Evolutionary conservation across 1,140 invertebrate species (phyloP).

Genomic region (Colletes latitarsis): DNA sequence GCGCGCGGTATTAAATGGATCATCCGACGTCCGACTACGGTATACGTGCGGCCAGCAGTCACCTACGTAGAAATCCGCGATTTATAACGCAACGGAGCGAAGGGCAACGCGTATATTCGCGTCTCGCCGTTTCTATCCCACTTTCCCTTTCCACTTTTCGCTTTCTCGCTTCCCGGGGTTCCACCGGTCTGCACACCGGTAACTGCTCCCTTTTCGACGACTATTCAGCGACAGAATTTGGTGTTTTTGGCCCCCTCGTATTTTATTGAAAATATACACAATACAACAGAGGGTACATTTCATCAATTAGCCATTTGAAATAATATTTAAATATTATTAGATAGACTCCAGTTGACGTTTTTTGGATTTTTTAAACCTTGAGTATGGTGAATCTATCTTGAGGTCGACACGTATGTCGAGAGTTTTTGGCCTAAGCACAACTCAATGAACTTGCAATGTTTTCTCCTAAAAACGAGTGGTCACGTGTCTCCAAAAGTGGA

Average conservation of each 20-base stretch:
- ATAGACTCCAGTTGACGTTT: too few relatives aligned
- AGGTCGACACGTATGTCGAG: too few relatives aligned
- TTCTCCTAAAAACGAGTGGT: too few relatives aligned
- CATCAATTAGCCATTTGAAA: too few relatives aligned
- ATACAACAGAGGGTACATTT: too few relatives aligned
- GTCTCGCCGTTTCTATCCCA: constrained; percentile 43
- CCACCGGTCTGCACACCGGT: constrained; percentile 8
- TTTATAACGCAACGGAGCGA: constrained; percentile 65
- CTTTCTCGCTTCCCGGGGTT: constrained; percentile 36
- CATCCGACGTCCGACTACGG: constrained; percentile 66
- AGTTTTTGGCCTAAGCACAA: too few relatives aligned
- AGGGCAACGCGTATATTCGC: constrained; percentile 59
- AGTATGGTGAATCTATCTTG: too few relatives aligned
- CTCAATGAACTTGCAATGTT: too few relatives aligned
- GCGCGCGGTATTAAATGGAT: constrained; percentile 68
- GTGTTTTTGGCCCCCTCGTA: neutral
- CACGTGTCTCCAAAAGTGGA: too few relatives aligned
- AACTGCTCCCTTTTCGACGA: neutral
- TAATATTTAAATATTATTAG: too few relatives aligned
- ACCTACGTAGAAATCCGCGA: constrained; percentile 67
- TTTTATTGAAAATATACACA: too few relatives aligned
- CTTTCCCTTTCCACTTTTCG: constrained; percentile 41
- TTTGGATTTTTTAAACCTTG: too few relatives aligned
- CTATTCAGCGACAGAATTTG: neutral
- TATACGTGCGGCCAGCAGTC: constrained; percentile 62